phyloP scores from a whole-genome alignment of 2,888 invertebrate species.

The Apamea crenata region DNA sequence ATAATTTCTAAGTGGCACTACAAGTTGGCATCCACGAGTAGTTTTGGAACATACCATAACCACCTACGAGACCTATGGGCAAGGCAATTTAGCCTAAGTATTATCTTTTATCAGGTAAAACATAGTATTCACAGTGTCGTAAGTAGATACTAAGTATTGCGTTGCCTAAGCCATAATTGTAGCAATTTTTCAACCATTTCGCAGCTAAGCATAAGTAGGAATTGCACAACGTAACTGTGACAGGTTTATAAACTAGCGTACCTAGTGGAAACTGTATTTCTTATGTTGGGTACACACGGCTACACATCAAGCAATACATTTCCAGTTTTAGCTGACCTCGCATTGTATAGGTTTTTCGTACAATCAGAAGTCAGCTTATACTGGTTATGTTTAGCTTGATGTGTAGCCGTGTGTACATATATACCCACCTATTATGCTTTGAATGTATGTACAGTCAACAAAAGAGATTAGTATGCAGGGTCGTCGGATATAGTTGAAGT shows the following conservation, averaged over 20 bases:
- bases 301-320: too few relatives aligned
- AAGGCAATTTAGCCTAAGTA: not conserved
- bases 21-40: not conserved
- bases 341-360: too few relatives aligned
- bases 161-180: constrained; percentile 35
- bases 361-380: too few relatives aligned
- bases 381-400: too few relatives aligned
- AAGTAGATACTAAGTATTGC: not conserved
- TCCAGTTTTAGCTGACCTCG: too few relatives aligned
- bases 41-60: not conserved
- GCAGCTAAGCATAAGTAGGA: not conserved
- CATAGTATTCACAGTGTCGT: constrained; percentile 14
- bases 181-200: constrained; percentile 31
- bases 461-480: too few relatives aligned
- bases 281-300: too few relatives aligned
- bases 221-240: constrained; percentile 40
- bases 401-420: too few relatives aligned
- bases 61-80: not conserved
- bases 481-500: too few relatives aligned
- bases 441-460: constrained; percentile 3
- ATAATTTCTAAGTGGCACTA: not conserved
- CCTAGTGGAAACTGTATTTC: constrained; percentile 16
- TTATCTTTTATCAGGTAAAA: not conserved
- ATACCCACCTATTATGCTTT: constrained; percentile 6
- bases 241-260: constrained; percentile 39